A percentile compares a stretch with the other conserved stretches of the same genome.
phyloP scores from a whole-genome alignment of 35 echinoderm and acorn worm species.

The Holothuria glaberrima region DNA sequence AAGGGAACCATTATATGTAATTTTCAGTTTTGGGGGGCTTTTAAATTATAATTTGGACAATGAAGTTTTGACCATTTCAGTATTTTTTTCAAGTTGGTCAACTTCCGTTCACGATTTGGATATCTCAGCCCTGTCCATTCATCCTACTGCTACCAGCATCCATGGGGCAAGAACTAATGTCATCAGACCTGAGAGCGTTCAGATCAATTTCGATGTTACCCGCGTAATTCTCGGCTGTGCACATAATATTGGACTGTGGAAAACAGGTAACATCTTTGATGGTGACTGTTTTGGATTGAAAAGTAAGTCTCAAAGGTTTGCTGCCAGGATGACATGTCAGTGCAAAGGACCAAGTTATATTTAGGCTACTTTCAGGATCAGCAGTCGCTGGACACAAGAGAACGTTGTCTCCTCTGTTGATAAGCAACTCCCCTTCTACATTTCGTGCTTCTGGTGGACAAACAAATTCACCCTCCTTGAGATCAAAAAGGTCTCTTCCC shows the following conservation, averaged over 20 bases:
- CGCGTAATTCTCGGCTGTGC: conserved; percentile 9
- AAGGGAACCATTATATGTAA: too few species aligned
- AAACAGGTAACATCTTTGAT: conserved; percentile 12
- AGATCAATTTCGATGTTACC: background rate
- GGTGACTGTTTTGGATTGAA: background rate
- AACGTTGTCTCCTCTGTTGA: conserved; percentile 4
- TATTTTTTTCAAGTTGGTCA: too few species aligned
- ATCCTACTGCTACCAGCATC: background rate
- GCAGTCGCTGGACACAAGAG: conserved; percentile 21
- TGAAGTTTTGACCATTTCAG: too few species aligned
- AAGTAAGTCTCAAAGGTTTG: background rate
- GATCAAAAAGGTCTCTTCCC: background rate
- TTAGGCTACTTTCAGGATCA: conserved; percentile 32
- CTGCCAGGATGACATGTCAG: background rate
- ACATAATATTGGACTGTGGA: conserved; percentile 7
- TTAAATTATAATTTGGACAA: too few species aligned
- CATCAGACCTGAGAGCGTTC: background rate
- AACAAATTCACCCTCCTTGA: background rate
- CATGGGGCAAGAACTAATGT: background rate
- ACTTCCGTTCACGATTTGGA: too few species aligned
- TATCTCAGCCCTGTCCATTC: background rate
- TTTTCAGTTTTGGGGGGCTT: too few species aligned
- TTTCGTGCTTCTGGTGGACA: background rate
- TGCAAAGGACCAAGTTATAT: conserved; percentile 5
- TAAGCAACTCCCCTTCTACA: background rate